These are phyloP conservation scores for Plodia interpunctella DNA, from an alignment of 1,140 invertebrate species.

Conservation along the genomic window DNA sequence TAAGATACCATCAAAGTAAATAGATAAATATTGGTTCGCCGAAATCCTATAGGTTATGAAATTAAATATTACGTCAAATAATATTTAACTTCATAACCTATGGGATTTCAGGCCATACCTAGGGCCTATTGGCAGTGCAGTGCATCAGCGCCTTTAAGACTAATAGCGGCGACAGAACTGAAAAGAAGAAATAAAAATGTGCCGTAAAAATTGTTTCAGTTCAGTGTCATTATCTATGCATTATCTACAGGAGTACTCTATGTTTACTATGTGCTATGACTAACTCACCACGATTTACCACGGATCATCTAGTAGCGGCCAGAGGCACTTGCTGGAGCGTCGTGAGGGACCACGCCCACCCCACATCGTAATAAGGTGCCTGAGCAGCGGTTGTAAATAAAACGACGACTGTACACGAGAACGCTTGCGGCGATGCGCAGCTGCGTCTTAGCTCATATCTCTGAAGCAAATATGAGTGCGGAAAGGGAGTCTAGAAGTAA, in stretches of 20 bases:
- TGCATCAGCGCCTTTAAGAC: too few species aligned
- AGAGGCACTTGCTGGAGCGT: constrained; percentile 28
- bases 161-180: too few species aligned
- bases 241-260: background rate
- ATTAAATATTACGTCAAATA: too few species aligned
- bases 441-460: constrained; percentile 30
- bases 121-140: too few species aligned
- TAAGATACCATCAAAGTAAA: too few species aligned
- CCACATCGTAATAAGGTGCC: background rate
- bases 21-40: too few species aligned
- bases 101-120: too few species aligned
- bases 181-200: too few species aligned
- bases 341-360: constrained; percentile 46
- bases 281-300: background rate
- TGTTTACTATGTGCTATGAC: background rate
- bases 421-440: constrained; percentile 34
- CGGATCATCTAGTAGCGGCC: constrained; percentile 21
- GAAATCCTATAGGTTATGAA: too few species aligned
- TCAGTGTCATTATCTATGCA: background rate
- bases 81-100: too few species aligned
- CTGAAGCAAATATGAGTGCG: too few species aligned
- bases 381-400: constrained; percentile 29
- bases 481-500: background rate
- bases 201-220: background rate
- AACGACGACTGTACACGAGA: constrained; percentile 33